Percentiles rank a stretch among this genome's conserved stretches.
These are phyloP conservation scores for Euglossa dilemma DNA, from an alignment of 1,140 invertebrate genomes.

Conservation along the genomic window DNA sequence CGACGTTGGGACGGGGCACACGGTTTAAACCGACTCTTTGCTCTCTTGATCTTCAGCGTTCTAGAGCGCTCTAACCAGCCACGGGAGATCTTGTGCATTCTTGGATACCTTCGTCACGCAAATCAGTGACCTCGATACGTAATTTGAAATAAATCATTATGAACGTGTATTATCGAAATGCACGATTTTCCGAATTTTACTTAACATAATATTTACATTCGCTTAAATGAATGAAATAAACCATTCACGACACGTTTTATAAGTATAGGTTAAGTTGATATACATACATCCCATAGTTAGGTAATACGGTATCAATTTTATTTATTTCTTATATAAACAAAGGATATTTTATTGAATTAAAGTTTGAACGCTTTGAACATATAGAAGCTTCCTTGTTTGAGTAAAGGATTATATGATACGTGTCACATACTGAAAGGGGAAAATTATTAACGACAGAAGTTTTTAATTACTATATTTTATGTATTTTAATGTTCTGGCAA, in stretches of 20 bases:
- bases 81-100: constrained; percentile 55
- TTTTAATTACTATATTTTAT: background rate
- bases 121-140: constrained; percentile 33
- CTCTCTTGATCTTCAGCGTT: constrained; percentile 51
- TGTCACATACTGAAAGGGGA: background rate
- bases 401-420: background rate
- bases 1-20: constrained; percentile 45
- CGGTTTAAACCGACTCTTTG: constrained; percentile 48
- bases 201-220: background rate
- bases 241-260: background rate
- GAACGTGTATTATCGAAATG: background rate
- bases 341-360: background rate
- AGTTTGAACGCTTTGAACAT: background rate
- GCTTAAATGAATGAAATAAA: background rate
- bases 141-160: constrained; percentile 23
- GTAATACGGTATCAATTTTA: background rate
- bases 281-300: background rate
- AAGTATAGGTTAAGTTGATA: background rate
- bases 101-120: constrained; percentile 57
- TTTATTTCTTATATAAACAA: too few species aligned
- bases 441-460: background rate
- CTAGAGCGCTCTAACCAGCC: constrained; percentile 45
- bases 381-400: background rate
- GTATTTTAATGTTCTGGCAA: background rate
- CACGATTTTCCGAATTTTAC: background rate